Conservation (phyloP, 2,113 vertebrate species). For the Craseonycteris thonglongyai region DNA sequence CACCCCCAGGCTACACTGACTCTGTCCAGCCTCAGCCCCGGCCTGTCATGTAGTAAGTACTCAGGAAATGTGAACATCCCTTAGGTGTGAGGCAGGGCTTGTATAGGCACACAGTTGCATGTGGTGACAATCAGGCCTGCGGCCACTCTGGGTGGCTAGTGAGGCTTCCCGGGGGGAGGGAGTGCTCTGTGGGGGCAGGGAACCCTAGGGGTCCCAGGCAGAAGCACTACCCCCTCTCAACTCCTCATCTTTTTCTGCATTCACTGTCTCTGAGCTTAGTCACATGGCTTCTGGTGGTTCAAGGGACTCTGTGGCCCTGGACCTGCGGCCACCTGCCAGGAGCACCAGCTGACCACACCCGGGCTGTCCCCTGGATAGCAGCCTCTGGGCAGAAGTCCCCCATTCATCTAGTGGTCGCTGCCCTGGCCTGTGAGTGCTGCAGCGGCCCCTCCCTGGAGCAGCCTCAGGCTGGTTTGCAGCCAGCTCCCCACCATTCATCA, state of each 20-base stretch:
- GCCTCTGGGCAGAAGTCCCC: not conserved
- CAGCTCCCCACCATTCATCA: not conserved
- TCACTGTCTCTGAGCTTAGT: not conserved
- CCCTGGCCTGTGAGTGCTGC: not conserved
- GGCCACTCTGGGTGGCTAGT: not conserved
- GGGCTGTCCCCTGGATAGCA: not conserved
- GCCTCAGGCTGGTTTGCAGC: not conserved
- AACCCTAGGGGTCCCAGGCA: not conserved
- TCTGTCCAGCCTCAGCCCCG: not conserved
- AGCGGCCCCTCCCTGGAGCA: not conserved
- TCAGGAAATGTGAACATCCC: not conserved
- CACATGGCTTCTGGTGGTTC: not conserved
- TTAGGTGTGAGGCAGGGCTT: not conserved
- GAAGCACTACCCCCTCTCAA: not conserved
- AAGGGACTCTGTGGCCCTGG: not conserved
- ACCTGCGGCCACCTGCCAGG: not conserved
- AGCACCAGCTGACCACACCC: not conserved
- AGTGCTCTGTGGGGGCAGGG: accelerated
- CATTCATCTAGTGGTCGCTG: not conserved
- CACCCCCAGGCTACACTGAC: not conserved
- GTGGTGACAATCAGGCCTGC: not conserved
- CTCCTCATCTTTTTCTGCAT: not conserved
- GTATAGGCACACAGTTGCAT: not conserved
- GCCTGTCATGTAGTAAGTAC: not conserved
- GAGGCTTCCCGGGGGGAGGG: not conserved